Base-by-base conservation (phyloP, 2,888 invertebrate genomes). In the Melieria crassipennis region DNA sequence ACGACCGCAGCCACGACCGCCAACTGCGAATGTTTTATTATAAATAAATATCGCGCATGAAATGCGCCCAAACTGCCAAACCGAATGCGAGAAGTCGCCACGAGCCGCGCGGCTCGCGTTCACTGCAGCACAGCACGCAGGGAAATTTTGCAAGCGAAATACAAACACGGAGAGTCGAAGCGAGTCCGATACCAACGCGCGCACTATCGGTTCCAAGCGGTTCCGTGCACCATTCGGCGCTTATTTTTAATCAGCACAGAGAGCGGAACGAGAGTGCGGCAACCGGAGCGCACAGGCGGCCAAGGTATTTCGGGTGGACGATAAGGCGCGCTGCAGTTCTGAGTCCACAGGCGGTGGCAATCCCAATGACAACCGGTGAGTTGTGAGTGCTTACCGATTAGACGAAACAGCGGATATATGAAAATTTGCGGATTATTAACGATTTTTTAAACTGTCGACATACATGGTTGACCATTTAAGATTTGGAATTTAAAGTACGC, bases 151-250 rank as follows among this genome's bases (percentile, higher is more conserved):
- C 67, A 61, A 67, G 60, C 57, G 46, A 7, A 50, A n/a, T 7
- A 10, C 42, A n/a, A n/a, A 64, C 16, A 11, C n/a, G 10, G n/a
- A 10, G 58, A 5, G 58, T 9, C 9, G 65, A 55, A 56, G 46
- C 43, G 65, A 50, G 13, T 46, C n/a, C 16, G 60, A 67, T 50
- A 16, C 60, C 58, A 30, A 43, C 30, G 2, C 30, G 30, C 30
- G 30, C 30, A 2, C 30, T 80, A 77, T 63, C 77, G 79, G 81
- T 83, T 83, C 84, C 82, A 84, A 81, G 77, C 83, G 79, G 82
- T 82, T 82, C 83, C 84, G 80, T 80, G 82, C 80, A 83, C 82
- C 78, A 74, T 77, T 65, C 60, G 30, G 30, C 30, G 43, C 47
- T 77, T 81, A 81, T 81, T 82, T 81, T 80, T 82, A 81, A 82